These are phyloP conservation scores for Polymixis flavicincta DNA, from an alignment of 2,888 invertebrate species.

Conservation along the genomic window DNA sequence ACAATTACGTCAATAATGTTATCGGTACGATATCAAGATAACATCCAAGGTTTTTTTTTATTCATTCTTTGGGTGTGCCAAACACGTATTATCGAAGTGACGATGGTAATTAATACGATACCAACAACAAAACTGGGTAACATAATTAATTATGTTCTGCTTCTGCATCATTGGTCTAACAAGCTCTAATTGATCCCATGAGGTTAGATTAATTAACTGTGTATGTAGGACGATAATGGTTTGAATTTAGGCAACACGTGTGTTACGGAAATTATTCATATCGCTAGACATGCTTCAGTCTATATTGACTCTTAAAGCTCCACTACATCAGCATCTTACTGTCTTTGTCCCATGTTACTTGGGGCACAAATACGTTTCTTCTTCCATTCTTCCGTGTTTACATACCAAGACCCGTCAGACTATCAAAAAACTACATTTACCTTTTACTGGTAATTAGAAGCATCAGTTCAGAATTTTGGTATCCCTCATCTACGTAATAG, in stretches of 20 bases:
- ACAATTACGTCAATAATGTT: slow-evolving; percentile 12
- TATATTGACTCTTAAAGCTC: background rate
- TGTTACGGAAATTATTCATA: background rate
- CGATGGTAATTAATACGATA: background rate
- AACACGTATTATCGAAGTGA: slow-evolving; percentile 2
- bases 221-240: slow-evolving; percentile 4
- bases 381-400: background rate
- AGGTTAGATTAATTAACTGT: slow-evolving; percentile 29
- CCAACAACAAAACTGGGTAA: background rate
- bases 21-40: slow-evolving; percentile 25
- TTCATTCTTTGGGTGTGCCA: background rate
- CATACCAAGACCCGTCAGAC: too few species aligned
- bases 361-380: background rate
- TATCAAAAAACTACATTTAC: too few species aligned
- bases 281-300: background rate
- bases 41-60: slow-evolving; percentile 19
- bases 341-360: background rate
- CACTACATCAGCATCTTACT: background rate
- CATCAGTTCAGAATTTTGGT: background rate
- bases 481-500: background rate
- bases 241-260: slow-evolving; percentile 26
- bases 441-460: background rate
- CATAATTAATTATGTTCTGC: slow-evolving; percentile 18
- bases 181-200: slow-evolving; percentile 34
- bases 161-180: slow-evolving; percentile 8